Conservation (phyloP, 2,797 vertebrate genomes). For the Fistularia tabacaria region DNA sequence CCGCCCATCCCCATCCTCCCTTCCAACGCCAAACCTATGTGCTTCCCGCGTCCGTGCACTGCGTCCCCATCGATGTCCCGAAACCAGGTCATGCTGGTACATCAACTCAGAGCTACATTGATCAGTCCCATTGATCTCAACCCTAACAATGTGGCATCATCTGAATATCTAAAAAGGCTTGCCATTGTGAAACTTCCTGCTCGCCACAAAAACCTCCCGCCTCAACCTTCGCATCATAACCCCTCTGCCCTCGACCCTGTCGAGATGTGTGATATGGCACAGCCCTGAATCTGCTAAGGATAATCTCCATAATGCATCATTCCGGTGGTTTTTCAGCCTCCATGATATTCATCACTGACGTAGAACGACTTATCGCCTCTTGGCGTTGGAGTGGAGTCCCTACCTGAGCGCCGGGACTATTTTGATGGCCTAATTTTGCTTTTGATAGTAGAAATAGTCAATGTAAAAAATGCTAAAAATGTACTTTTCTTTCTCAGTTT, state of each 20-base stretch:
- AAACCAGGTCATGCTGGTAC: constrained; percentile 23
- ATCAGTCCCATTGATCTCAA: constrained; percentile 52
- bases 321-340: constrained; percentile 33
- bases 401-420: not conserved
- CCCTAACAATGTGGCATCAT: constrained; percentile 48
- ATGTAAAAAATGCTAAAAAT: not conserved
- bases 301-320: constrained; percentile 2
- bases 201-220: too few relatives aligned
- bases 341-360: constrained; percentile 21
- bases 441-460: not conserved
- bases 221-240: too few relatives aligned
- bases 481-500: too few relatives aligned
- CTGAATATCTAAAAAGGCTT: constrained; percentile 25
- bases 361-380: constrained; percentile 13
- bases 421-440: not conserved
- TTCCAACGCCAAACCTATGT: constrained; percentile 31
- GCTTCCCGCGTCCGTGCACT: constrained; percentile 12
- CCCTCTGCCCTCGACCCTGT: constrained; percentile 3
- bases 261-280: constrained; percentile 4
- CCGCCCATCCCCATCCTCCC: constrained; percentile 10
- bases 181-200: constrained; percentile 11
- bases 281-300: constrained; percentile 7
- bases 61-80: constrained; percentile 44
- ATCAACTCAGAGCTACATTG: constrained; percentile 40
- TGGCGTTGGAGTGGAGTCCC: not conserved